Evolutionary conservation across 2,797 vertebrate genomes (phyloP).

Genomic region (Balearica regulorum): DNA sequence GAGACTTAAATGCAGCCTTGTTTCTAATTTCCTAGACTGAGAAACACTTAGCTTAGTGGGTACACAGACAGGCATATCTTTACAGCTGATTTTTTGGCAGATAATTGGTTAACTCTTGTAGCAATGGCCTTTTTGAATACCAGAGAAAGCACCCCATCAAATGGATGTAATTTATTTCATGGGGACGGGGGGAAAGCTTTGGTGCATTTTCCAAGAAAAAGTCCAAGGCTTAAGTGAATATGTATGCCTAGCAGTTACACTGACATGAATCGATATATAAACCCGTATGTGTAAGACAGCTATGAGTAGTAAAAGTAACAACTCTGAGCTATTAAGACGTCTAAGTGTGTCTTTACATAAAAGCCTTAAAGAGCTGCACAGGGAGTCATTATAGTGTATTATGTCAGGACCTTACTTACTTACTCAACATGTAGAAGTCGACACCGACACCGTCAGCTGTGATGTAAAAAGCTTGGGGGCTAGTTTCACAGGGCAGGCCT

Average conservation of each 20-base stretch:
- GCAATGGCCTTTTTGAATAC: neutral
- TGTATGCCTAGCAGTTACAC: slow-evolving; percentile 21
- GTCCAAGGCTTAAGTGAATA: slow-evolving; percentile 8
- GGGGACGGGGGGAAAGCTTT: neutral
- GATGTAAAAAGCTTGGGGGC: neutral
- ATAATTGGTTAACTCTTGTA: neutral
- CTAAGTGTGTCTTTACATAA: slow-evolving; percentile 60
- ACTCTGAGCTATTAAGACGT: slow-evolving; percentile 31
- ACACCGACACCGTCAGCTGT: slow-evolving; percentile 48
- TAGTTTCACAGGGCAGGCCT: neutral
- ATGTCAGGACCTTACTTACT: slow-evolving; percentile 56
- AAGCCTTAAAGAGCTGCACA: slow-evolving; percentile 47
- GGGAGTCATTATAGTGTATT: slow-evolving; percentile 56
- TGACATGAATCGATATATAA: slow-evolving; percentile 16
- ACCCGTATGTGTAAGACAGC: slow-evolving; percentile 38
- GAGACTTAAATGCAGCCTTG: neutral
- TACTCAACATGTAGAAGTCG: slow-evolving; percentile 23
- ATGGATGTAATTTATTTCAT: neutral
- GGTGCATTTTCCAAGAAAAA: slow-evolving; percentile 56
- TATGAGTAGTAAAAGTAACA: slow-evolving; percentile 57
- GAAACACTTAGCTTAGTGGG: neutral
- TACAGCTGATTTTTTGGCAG: slow-evolving; percentile 16
- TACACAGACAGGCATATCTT: neutral
- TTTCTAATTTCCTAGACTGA: slow-evolving; percentile 19
- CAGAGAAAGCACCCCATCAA: slow-evolving; percentile 37